A percentile compares a stretch with the other conserved stretches of the same genome.
Evolutionary conservation across 2,113 vertebrate species (phyloP).

Genomic region (Eonycteris spelaea): DNA sequence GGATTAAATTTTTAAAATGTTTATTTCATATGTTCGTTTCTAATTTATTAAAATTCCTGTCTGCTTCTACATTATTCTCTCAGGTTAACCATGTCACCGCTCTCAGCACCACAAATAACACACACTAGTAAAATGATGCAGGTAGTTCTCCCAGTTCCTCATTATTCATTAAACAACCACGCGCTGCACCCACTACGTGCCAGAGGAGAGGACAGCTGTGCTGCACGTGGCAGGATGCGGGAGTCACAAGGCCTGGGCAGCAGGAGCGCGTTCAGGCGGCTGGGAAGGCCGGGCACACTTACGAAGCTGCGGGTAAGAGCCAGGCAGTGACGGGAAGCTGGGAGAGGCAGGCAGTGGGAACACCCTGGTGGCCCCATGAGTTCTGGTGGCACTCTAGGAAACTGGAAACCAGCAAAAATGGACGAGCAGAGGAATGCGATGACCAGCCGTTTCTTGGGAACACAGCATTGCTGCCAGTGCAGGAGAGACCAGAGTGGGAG

Average conservation of each 20-base stretch:
- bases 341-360: fast-evolving
- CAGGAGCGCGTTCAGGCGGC: fast-evolving
- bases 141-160: too few species aligned
- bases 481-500: not conserved
- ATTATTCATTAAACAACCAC: too few species aligned
- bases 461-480: fast-evolving
- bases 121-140: fast-evolving
- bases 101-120: fast-evolving
- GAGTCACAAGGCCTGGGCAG: too few species aligned
- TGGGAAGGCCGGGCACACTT: fast-evolving
- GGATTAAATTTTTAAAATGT: not conserved
- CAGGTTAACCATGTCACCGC: fast-evolving
- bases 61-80: fast-evolving
- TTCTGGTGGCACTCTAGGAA: fast-evolving
- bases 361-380: fast-evolving
- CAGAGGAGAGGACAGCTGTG: not conserved
- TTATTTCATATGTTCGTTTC: not conserved
- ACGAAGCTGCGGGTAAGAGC: fast-evolving
- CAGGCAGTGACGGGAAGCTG: fast-evolving
- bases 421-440: fast-evolving
- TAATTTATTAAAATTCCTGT: not conserved
- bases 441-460: not conserved
- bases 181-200: fast-evolving
- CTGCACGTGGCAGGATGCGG: too few species aligned
- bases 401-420: not conserved